A percentile compares a stretch with the other conserved stretches of the same genome.
phyloP scores from a whole-genome alignment of 1,140 invertebrate species.

The Ridgeia piscesae region DNA sequence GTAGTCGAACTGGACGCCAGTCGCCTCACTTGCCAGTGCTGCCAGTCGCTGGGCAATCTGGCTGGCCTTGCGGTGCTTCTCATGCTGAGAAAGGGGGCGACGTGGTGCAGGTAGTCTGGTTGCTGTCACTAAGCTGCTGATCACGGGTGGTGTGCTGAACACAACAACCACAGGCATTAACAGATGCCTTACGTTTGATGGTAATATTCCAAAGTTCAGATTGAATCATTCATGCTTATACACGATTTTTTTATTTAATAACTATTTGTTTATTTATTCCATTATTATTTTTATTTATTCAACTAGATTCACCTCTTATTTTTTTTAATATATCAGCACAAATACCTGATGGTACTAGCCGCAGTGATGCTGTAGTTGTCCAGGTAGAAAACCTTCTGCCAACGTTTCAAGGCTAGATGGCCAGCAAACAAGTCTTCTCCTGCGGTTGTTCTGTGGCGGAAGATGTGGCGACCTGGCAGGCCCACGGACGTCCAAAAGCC shows the following conservation, averaged over 20 bases:
- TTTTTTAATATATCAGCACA: neutral
- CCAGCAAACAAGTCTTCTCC: slow-evolving; percentile 10
- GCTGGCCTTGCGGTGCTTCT: slow-evolving; percentile 7
- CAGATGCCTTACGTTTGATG: neutral
- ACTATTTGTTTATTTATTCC: no score
- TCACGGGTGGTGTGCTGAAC: neutral
- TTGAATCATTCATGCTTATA: neutral
- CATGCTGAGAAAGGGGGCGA: neutral
- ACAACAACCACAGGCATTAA: neutral
- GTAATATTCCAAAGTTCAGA: no score
- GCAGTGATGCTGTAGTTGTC: neutral
- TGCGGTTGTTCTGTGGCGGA: neutral
- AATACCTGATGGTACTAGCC: neutral
- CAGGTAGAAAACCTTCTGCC: slow-evolving; percentile 9
- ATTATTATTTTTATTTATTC: neutral
- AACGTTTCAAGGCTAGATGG: neutral
- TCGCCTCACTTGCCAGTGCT: slow-evolving; percentile 12
- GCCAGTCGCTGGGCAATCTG: slow-evolving; percentile 10
- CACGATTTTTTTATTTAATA: neutral
- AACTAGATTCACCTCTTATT: no score
- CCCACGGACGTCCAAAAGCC: neutral
- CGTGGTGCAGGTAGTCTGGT: neutral
- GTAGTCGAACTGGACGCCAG: slow-evolving; percentile 6
- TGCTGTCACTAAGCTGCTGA: neutral
- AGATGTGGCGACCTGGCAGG: slow-evolving; percentile 9